Evolutionary conservation across 1,140 invertebrate genomes (phyloP).

Genomic region (Papilio polytes): DNA sequence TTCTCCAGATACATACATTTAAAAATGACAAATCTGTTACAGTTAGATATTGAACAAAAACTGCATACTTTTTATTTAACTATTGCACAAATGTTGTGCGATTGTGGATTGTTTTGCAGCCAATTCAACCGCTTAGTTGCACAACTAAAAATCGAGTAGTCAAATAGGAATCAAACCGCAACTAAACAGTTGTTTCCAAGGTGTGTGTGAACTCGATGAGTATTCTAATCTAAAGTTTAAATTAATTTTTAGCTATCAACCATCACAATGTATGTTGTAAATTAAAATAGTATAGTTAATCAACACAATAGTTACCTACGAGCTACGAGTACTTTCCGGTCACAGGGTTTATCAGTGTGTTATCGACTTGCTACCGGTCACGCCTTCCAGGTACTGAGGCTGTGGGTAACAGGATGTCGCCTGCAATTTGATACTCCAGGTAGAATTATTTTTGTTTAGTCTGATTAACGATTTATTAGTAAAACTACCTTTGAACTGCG

Average conservation of each 20-base stretch:
- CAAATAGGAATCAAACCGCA: too few species aligned
- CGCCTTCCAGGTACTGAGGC: not conserved
- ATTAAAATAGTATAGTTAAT: not conserved
- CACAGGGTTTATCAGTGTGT: slow-evolving; percentile 8
- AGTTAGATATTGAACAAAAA: too few species aligned
- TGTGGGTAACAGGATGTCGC: slow-evolving; percentile 13
- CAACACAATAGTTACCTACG: not conserved
- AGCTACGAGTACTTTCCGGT: not conserved
- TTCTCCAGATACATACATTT: not conserved
- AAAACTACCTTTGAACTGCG: not conserved
- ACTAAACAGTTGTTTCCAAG: too few species aligned
- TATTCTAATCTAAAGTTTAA: not conserved
- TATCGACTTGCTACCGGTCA: not conserved
- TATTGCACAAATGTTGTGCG: too few species aligned
- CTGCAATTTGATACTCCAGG: not conserved
- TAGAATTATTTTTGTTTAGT: slow-evolving; percentile 3
- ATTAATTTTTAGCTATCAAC: not conserved
- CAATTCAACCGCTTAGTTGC: too few species aligned
- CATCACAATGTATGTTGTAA: not conserved
- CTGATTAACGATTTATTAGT: not conserved
- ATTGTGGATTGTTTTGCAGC: too few species aligned
- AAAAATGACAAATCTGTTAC: not conserved
- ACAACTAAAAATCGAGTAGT: too few species aligned
- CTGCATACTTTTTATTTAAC: too few species aligned
- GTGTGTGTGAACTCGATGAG: too few species aligned